Conservation (phyloP, 2,113 vertebrate genomes). For the Zonotrichia leucophrys region DNA sequence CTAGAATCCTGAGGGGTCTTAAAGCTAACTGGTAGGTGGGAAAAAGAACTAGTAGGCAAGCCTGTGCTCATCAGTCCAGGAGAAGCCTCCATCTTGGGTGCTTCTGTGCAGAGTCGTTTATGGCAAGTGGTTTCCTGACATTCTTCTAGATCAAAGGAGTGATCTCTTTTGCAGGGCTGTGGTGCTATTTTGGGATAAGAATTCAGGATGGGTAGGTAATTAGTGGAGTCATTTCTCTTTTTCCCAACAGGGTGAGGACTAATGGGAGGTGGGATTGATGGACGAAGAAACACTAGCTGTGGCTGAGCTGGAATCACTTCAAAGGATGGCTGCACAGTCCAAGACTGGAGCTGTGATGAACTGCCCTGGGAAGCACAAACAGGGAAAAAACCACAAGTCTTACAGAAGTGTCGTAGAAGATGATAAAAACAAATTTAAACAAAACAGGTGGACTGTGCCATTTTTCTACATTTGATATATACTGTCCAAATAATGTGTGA, state of each 20-base stretch:
- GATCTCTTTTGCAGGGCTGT: slow-evolving; percentile 80
- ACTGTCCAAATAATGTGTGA: background rate
- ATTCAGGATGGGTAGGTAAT: slow-evolving; percentile 83
- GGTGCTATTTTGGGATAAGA: slow-evolving; percentile 89
- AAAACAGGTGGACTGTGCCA: background rate
- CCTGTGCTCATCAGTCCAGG: slow-evolving; percentile 16
- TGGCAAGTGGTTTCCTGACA: slow-evolving; percentile 23
- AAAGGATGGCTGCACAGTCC: slow-evolving; percentile 83
- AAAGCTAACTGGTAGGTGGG: slow-evolving; percentile 32
- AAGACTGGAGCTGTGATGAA: slow-evolving; percentile 80
- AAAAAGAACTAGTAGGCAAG: slow-evolving; percentile 6
- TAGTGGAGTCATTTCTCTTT: slow-evolving; percentile 74
- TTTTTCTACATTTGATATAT: background rate
- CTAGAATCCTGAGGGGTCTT: slow-evolving; percentile 62
- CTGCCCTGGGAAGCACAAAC: slow-evolving; percentile 60
- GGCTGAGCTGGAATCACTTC: slow-evolving; percentile 85
- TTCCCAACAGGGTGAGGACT: slow-evolving; percentile 61
- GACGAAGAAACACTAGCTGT: slow-evolving; percentile 84
- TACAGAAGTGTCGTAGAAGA: background rate
- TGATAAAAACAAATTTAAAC: background rate
- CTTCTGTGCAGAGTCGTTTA: slow-evolving; percentile 68
- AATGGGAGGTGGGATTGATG: slow-evolving; percentile 73
- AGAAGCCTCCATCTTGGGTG: slow-evolving; percentile 41
- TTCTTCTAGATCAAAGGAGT: slow-evolving; percentile 59
- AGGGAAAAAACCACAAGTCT: background rate